Evolutionary conservation across 2,888 invertebrate genomes (phyloP), one percentile per base, ranked within the genome.

Genomic region (Dione juno): DNA sequence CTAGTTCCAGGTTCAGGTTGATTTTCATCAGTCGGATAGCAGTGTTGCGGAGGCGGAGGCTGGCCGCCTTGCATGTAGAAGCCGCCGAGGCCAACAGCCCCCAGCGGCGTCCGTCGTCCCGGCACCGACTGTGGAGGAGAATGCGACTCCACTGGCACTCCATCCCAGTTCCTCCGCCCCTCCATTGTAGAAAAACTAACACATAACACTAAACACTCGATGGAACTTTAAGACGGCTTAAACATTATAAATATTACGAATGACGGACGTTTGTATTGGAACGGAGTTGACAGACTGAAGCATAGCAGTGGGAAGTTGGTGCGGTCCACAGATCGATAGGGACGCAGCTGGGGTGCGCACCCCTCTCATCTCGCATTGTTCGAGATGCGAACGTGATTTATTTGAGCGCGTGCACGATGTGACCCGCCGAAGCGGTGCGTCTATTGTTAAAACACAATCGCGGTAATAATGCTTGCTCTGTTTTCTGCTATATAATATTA

Each of bases 71-170:
- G 97, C 86, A 97, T 97, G 89, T 97, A 97, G 88, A 97, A 97
- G n/a, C 97, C 97, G 35, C 97, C 97, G 40, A 97, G 93, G 16
- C 97, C 97, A 35, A 97, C 97, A 8, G 97, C 96, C 13, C 97
- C 97, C 67, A 97, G 88, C 37, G 97, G 97, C 45, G 97, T 97
- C 80, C 97, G 91, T 77, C 96, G 89, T 1, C 95, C 95, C 45
- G 95, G 95, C 73, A 95, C 95, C 79, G 95, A 95, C 80, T 95
- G 95, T 72, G 95, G 92, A 69, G 93, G 93, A 72, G 93, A 93
- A 77, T 90, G 92, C 40, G 92, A 89, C 80, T 93, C 92, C 79
- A 92, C 76, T 74, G 92, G 90, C 80, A 88, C 88, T 69, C 91
- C 92, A 81, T 92, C 92, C 93, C 93, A 93, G 77, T 82, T 81